Conservation (phyloP, 2,888 invertebrate genomes). For the Dryocosmus kuriphilus region DNA sequence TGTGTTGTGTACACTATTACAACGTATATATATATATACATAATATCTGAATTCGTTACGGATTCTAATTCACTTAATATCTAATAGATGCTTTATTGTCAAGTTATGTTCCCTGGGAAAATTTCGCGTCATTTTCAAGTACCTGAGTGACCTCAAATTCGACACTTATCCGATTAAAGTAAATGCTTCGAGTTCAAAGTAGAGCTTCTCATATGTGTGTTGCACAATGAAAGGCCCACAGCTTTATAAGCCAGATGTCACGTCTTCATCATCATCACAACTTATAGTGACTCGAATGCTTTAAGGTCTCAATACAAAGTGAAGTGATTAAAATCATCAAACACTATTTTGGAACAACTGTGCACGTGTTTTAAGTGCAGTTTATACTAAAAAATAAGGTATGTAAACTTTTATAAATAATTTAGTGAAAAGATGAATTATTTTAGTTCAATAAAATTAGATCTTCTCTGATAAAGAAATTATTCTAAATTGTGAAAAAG, state of each 20-base stretch:
- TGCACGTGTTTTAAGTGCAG: background rate
- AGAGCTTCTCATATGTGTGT: slow-evolving; percentile 8
- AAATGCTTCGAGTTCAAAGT: slow-evolving; percentile 12
- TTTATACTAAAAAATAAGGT: background rate
- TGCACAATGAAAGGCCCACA: slow-evolving; percentile 5
- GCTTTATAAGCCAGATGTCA: slow-evolving; percentile 28
- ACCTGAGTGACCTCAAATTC: slow-evolving; percentile 26
- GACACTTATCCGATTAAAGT: slow-evolving; percentile 24
- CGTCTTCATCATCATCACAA: slow-evolving; percentile 4
- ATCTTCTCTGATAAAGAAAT: background rate
- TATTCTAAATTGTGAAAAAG: background rate
- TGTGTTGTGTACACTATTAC: too few relatives aligned
- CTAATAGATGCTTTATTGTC: background rate
- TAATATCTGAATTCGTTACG: background rate
- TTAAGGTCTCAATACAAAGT: background rate
- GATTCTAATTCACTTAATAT: background rate
- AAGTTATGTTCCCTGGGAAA: background rate
- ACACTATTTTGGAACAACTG: background rate
- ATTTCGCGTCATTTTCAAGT: background rate
- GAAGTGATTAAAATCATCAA: background rate
- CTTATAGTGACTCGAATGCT: slow-evolving; percentile 1
- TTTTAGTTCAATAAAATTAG: background rate
- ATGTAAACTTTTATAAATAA: too few relatives aligned
- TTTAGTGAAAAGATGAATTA: background rate
- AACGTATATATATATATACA: too few relatives aligned